These are phyloP conservation scores for Tipula helvola DNA, from an alignment of 2,888 invertebrate species.

Conservation along the genomic window DNA sequence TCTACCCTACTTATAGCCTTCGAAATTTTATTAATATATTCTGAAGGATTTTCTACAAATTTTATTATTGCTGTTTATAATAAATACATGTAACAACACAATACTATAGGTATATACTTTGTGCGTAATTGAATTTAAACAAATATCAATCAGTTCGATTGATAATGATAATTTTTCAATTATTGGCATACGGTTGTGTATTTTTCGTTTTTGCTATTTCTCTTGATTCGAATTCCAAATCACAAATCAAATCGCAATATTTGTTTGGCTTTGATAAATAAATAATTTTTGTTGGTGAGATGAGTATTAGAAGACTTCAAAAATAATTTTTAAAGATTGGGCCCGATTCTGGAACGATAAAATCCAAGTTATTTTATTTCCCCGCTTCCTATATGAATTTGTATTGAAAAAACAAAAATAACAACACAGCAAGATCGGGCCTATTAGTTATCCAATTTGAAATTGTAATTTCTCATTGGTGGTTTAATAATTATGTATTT, in stretches of 20 bases:
- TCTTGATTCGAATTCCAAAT: not conserved
- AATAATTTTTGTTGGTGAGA: not conserved
- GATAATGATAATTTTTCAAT: not conserved
- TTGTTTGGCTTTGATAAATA: not conserved
- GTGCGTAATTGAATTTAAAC: not conserved
- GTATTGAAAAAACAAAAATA: no score
- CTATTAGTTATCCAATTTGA: no score
- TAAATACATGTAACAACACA: not conserved
- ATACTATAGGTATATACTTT: not conserved
- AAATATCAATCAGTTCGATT: not conserved
- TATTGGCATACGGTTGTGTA: not conserved
- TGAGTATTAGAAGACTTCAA: not conserved
- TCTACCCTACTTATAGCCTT: no score
- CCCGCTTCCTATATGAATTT: no score
- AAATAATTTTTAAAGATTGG: no score
- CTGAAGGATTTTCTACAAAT: not conserved
- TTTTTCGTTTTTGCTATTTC: not conserved
- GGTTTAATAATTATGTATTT: no score
- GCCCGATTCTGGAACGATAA: no score
- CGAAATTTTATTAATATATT: no score
- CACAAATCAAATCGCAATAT: not conserved
- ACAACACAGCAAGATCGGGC: no score
- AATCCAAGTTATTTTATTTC: no score
- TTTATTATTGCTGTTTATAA: not conserved
- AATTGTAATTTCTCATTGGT: no score